Conservation (phyloP, 2,113 vertebrate genomes). For the Tragulus kanchil region DNA sequence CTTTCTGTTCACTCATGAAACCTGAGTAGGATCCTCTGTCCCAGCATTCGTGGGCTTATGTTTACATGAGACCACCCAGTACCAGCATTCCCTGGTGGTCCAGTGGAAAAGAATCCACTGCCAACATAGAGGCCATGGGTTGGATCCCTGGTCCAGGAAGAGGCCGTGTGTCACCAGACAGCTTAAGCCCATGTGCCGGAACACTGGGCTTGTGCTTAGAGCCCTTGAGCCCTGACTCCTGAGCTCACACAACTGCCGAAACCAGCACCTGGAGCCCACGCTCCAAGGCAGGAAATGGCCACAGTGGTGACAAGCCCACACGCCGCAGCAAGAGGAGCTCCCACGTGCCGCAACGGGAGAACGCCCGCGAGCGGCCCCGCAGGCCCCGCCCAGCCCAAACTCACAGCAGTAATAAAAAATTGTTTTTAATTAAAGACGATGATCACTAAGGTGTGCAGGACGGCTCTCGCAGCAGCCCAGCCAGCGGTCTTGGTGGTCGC, state of each 20-base stretch:
- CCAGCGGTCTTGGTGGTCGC: neutral
- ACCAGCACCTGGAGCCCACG: neutral
- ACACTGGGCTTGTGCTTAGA: neutral
- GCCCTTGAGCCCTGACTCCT: too few relatives aligned
- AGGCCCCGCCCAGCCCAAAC: neutral
- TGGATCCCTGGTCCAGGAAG: neutral
- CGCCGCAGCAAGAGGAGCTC: neutral
- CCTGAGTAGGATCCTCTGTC: too few relatives aligned
- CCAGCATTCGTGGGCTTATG: neutral
- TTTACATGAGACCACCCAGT: neutral
- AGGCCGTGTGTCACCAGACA: fast-evolving
- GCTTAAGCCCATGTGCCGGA: neutral
- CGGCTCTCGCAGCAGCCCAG: neutral
- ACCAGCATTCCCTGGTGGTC: neutral
- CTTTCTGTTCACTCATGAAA: neutral
- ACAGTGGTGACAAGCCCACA: fast-evolving
- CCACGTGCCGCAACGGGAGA: neutral
- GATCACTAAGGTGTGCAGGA: neutral
- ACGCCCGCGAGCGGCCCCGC: neutral
- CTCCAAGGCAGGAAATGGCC: neutral
- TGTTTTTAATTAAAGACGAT: neutral
- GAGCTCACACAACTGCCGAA: neutral
- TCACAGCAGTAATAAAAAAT: too few relatives aligned
- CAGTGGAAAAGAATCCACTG: neutral
- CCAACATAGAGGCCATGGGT: neutral